Evolutionary conservation across 2,797 vertebrate species (phyloP).

Genomic region (Pangasius djambal): DNA sequence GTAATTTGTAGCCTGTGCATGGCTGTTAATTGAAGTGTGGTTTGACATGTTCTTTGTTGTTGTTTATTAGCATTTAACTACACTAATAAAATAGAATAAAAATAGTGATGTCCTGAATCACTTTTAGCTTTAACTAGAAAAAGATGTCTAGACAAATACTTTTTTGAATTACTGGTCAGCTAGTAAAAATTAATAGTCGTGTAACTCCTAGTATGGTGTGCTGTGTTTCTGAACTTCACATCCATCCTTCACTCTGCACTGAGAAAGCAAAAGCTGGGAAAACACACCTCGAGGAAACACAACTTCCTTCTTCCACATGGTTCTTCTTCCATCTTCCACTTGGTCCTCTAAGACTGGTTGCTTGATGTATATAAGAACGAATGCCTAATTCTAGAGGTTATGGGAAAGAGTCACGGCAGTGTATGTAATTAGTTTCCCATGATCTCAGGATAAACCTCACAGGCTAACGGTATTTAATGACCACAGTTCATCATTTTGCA

Average conservation of each 20-base stretch:
- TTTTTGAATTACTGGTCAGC: neutral
- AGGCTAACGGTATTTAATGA: constrained; percentile 43
- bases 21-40: constrained; percentile 2
- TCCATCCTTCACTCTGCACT: constrained; percentile 5
- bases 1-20: neutral
- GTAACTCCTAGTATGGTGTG: neutral
- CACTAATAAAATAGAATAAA: neutral
- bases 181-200: neutral
- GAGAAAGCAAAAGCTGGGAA: constrained; percentile 23
- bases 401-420: constrained; percentile 29
- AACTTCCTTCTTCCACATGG: neutral
- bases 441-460: constrained; percentile 41
- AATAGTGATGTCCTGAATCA: neutral
- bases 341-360: neutral
- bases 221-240: constrained; percentile 14
- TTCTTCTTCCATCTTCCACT: neutral
- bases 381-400: constrained; percentile 10
- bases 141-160: neutral
- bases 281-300: constrained; percentile 18
- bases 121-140: neutral
- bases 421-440: constrained; percentile 48
- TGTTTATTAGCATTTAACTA: neutral
- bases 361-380: neutral
- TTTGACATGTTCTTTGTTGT: neutral
- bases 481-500: constrained; percentile 46